Conservation (phyloP, 2,113 vertebrate genomes). For the Alosa alosa region DNA sequence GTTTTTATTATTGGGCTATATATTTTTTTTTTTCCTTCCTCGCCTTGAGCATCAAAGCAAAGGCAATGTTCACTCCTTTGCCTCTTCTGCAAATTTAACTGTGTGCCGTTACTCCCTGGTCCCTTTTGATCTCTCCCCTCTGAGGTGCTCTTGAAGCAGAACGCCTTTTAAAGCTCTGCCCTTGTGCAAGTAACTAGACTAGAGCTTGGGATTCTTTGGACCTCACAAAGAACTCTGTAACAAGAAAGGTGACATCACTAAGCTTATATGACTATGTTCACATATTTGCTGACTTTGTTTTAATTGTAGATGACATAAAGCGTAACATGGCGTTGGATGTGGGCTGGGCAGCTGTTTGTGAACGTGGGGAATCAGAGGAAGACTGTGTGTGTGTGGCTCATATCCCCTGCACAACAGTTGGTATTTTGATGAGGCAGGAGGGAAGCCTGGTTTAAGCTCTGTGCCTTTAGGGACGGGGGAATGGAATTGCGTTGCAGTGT, state of each 20-base stretch:
- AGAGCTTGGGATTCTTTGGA: background rate
- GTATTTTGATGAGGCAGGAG: slow-evolving; percentile 53
- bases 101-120: background rate
- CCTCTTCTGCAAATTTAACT: slow-evolving; percentile 47
- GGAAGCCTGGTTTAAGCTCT: background rate
- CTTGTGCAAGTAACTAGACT: background rate
- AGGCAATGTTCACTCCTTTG: background rate
- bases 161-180: slow-evolving; percentile 12
- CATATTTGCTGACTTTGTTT: background rate
- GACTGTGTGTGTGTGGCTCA: background rate
- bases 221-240: background rate
- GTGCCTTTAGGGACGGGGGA: background rate
- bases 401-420: slow-evolving; percentile 44
- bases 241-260: background rate
- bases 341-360: background rate
- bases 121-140: slow-evolving; percentile 29
- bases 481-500: background rate
- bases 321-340: background rate
- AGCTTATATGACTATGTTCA: background rate
- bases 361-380: background rate
- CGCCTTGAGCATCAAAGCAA: slow-evolving; percentile 8
- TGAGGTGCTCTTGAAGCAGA: slow-evolving; percentile 30
- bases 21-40: background rate
- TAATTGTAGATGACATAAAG: background rate
- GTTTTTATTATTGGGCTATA: background rate